Evolutionary conservation across 2,888 invertebrate species (phyloP), one percentile per base, ranked within the genome.

Genomic region (Lycaena phlaeas): DNA sequence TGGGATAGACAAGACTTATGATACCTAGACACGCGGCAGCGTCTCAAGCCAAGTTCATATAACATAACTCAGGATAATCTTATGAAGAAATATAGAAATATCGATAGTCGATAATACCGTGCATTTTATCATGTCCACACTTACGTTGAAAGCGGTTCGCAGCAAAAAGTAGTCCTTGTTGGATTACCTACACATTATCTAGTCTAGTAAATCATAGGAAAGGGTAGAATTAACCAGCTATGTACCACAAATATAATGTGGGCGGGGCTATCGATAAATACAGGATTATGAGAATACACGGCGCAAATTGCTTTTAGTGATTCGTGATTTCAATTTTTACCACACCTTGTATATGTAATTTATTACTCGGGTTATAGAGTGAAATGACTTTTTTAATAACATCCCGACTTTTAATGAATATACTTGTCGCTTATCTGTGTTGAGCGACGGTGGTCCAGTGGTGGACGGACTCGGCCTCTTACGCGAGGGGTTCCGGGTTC

Each of bases 131-230:
- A 36, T 18, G 42, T 34, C 45, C 48, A 47, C 53, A 38, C 51
- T 61, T 64, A 60, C 60, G 64, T 68, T 64, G 63, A 61, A 66
- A 67, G 64, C 61, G 58, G 62, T 52, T 40, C n/a, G 42, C 14
- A 47, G 64, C 67, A 76, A 76, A 75, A 76, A 75, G 67, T 68
- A 63, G 66, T 45, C 52, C 54, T 48, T 50, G 51, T 54, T 49
- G 53, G 55, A 64, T 68, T 71, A 66, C 59, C 57, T 63, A 67
- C 60, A 67, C 60, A 58, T 57, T 60, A 67, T 61, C 61, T 59
- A 41, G 51, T 52, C 46, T 45, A 63, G 63, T 71, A 70, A 71
- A 77, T 74, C 70, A 77, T 73, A 68, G 59, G 64, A 65, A 67
- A 47, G 37, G 42, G 40, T 43, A 27, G 36, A 36, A 48, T 46